Evolutionary conservation across 2,888 invertebrate species (phyloP), one percentile per base, ranked within the genome.

Genomic region (Prenolepis imparis): DNA sequence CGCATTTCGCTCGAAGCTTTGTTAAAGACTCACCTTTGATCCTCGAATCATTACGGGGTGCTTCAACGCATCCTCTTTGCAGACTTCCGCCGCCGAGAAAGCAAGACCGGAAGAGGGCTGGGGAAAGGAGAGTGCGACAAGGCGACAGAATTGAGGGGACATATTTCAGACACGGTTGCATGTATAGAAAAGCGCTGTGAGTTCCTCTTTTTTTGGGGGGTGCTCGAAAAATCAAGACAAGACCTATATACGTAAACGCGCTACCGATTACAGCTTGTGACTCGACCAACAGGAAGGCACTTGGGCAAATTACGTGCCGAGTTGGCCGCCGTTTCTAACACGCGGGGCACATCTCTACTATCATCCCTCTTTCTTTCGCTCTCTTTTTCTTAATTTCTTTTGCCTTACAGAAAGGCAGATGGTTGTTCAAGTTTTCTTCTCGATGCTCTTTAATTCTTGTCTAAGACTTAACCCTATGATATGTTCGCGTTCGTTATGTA

Each of bases 241-340:
- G 91, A 91, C 89, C 88, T 86, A 82, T 72, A 57, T 78, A 70
- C 67, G 67, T 77, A 87, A 84, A 84, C 84, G 88, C 90, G 88
- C 90, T 92, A 91, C 88, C 72, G 91, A 91, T 92, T 92, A 92
- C 89, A 92, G 93, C 91, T 92, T 78, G 78, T 93, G 93, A 93
- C 92, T 93, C 93, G 93, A 93, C 93, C 94, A 93, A 94, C 93
- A 93, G 93, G 93, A 94, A 94, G 94, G 94, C 94, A 93, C 94
- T 94, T 94, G 94, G 93, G 93, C 93, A 93, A 94, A 94, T 94
- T 93, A 93, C 93, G 94, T 93, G 94, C 94, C 94, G 91, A 93
- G 93, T 93, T 94, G 93, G 93, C 93, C 92, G 92, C 91, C 92
- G 90, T 92, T 90, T 91, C 89, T 91, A 92, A 91, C 91, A 92